Base-by-base conservation (phyloP, 2,888 invertebrate genomes). In the Acrobasis consociella region DNA sequence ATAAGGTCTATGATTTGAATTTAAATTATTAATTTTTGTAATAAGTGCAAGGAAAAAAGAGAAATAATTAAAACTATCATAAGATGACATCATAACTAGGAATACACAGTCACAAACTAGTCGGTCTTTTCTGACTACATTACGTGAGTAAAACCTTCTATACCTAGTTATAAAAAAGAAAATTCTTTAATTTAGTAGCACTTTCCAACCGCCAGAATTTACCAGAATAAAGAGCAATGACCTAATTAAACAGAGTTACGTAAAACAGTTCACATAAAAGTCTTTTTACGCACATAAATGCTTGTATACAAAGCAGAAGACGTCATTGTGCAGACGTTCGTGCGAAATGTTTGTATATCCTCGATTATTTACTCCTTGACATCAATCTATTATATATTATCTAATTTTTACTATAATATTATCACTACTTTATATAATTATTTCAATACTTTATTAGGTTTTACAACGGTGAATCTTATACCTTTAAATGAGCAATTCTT, bases 341-440 rank as follows among this genome's bases (percentile, higher is more conserved):
- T 64, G 65, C 66, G 67, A 51, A 70, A 59, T 84, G 74, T 83
- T 83, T 82, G 74, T 65, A 75, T 84, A 81, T 80, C 80, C 84
- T 84, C 82, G 74, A 75, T 83, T 73, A 77, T 75, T 71, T 75
- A 76, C 71, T 78, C 84, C 83, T 84, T 85, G 85, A 83, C 85
- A 81, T 79, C 65, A 75, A 78, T 81, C 68, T 70, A 72, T 62
- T 66, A 16, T 16, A 3, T 3, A 2, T 7, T n/a, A 15, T 17
- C 2, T 50, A 50, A 31, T 31, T 31, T 50, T 15, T 50, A 50
- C 8, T 16, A 2, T 46, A 46, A 46, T 13, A 46, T n/a, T 46
- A n/a, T 46, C 5, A 46, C 13, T 46, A 13, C 13, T 13, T 46
- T 46, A 11, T 10, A n/a, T n/a, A n/a, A n/a, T n/a, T n/a, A 46